Base-by-base conservation (phyloP, 2,113 vertebrate genomes). In the Cinclus cinclus region DNA sequence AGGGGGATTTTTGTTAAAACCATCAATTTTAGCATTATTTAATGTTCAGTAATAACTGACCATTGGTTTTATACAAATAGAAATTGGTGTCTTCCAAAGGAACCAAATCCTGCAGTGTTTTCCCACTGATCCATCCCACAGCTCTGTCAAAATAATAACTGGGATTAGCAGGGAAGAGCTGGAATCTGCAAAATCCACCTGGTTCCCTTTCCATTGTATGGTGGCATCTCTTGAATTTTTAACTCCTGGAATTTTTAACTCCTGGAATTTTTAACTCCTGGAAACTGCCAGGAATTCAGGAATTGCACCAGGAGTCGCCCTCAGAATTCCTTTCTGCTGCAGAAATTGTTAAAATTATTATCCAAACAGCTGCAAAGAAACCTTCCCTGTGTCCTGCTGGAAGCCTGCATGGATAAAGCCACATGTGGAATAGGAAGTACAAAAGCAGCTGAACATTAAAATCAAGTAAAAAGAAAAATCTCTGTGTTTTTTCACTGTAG, bases 401-500 rank as follows among this genome's bases (percentile, higher is more conserved):
- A 11, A 65, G 3, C 68, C 80, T 55, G 65, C 28, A 27, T 56
- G 6, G 3, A 37, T 49, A 9, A 4, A 49, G 22, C 18, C 35
- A 11, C 39, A 4, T 0, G 0, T 16, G n/a, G 46, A 75, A 37
- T 1, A 0, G 59, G 23, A 74, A 63, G 44, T 24, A 22, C 56
- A 35, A 30, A 75, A 41, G n/a, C 15, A 42, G 33, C 44, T 76
- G 25, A 22, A 37, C 18, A 4, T 17, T 33, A 30, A 59, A 75
- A 88, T 59, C 1, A 24, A 82, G 16, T 13, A 13, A 49, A 85
- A 69, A 47, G 15, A 46, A 22, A 25, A 70, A 59, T 33, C 19
- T 12, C 39, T 47, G 0, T 1, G 0, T 13, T 63, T 37, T 52
- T 24, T 30, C 24, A 18, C 44, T 8, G 1, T 30, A 19, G 12